Percentiles rank a stretch among this genome's conserved stretches.
phyloP scores from a whole-genome alignment of 2,113 vertebrate species.

The Athene noctua region DNA sequence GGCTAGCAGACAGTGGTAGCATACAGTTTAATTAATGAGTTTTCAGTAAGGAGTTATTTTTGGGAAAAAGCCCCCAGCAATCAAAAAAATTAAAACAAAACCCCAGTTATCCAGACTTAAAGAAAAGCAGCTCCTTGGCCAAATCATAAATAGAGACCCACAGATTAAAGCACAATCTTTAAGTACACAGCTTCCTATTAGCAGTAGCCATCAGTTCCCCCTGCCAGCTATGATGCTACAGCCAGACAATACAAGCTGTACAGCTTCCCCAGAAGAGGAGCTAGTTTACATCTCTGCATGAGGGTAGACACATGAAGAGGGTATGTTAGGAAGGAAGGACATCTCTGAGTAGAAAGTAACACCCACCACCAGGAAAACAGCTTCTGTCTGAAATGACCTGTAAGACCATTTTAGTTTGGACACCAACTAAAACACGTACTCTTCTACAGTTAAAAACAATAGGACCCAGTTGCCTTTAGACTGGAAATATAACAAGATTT shows the following conservation, averaged over 20 bases:
- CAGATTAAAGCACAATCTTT: neutral
- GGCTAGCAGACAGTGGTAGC: neutral
- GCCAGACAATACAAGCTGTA: neutral
- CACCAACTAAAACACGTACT: neutral
- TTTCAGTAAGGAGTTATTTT: neutral
- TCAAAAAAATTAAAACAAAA: neutral
- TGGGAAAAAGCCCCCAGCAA: neutral
- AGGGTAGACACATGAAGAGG: neutral
- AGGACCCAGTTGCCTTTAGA: neutral
- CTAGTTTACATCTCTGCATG: neutral
- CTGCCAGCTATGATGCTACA: neutral
- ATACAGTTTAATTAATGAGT: neutral
- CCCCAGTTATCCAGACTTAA: neutral
- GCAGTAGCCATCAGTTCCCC: neutral
- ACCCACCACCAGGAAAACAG: neutral
- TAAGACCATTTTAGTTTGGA: neutral
- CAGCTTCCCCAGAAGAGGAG: neutral
- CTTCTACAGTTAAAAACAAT: neutral
- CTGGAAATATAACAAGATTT: neutral
- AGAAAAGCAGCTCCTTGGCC: neutral
- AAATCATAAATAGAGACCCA: neutral
- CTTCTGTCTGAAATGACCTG: neutral
- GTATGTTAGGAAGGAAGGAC: neutral
- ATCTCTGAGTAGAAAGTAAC: neutral
- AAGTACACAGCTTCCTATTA: neutral